Base-by-base conservation (phyloP, 2,113 vertebrate species). In the Salvelinus alpinus region DNA sequence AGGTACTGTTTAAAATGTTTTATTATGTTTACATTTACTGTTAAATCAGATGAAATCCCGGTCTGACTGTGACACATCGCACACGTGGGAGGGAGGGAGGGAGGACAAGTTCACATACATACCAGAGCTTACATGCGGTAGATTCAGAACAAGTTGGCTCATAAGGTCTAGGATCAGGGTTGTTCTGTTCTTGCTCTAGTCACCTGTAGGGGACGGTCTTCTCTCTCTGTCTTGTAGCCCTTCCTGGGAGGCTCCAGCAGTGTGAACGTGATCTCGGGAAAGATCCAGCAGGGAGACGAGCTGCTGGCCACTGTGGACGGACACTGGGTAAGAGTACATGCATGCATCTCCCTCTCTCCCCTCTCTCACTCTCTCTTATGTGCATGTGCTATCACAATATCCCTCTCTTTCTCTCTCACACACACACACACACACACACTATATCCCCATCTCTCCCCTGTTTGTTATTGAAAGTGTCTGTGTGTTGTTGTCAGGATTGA, bases 241-340 rank as follows among this genome's bases (percentile, higher is more conserved):
- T 97, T 99, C 91, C 96, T 99, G 0, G 95, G 96, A 74, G 94
- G 95, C 77, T 90, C 93, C 24, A 8, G 89, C 0, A 95, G 90
- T 76, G 95, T 98, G 84, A 98, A 99, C 90, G 96, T 96, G 86
- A 95, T 99, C 88, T 94, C 91, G 0, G 97, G 97, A 77, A 97
- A 95, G 93, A 99, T 99, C 79, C 90, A 70, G 1, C 86, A 91
- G 0, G 96, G 94, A 79, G 95, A 95, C 47, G 96, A 97, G 54
- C 89, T 96, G 14, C 78, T 95, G 83, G 95, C 96, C 0, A 95
- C 82, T 1, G 90, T 99, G 34, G 92, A 88, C 0, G 97, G 97
- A 85, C 96, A 96, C 90, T 99, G 97, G 97, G 97, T 99, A 87
- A 91, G 82, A 34, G 67, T 34, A 34, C 31, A 6, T 48, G 0